Evolutionary conservation across 2,113 vertebrate genomes (phyloP).

Genomic region (Triplophysa rosa): DNA sequence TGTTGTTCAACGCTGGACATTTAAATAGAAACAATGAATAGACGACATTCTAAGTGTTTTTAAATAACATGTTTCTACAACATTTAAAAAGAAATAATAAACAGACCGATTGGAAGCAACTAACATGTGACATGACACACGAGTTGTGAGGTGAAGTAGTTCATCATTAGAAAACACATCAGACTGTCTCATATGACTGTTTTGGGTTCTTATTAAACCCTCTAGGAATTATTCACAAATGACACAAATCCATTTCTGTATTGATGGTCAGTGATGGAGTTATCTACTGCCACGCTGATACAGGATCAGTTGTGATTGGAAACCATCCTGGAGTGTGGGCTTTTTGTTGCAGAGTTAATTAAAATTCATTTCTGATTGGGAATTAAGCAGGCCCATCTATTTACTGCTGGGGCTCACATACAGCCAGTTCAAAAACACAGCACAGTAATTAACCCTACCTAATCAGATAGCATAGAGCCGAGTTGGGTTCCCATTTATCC

Average conservation of each 20-base stretch:
- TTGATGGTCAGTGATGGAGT: conserved; percentile 47
- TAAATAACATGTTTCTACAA: no score
- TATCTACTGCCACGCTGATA: conserved; percentile 36
- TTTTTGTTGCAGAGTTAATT: conserved; percentile 74
- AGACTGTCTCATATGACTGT: conserved; percentile 41
- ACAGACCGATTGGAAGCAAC: no score
- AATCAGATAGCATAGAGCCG: conserved; percentile 76
- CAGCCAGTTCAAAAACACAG: conserved; percentile 77
- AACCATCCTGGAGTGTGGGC: conserved; percentile 66
- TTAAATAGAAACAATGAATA: conserved; percentile 59
- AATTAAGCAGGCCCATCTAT: conserved; percentile 77
- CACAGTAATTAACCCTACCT: conserved; percentile 81
- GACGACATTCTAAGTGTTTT: conserved; percentile 27
- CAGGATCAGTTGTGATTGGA: conserved; percentile 65
- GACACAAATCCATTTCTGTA: conserved; percentile 50
- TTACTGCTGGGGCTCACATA: conserved; percentile 74
- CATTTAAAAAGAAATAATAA: no score
- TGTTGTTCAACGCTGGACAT: conserved; percentile 61
- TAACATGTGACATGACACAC: conserved; percentile 6
- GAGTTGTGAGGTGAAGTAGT: conserved; percentile 11
- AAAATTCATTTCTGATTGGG: conserved; percentile 77
- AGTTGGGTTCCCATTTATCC: conserved; percentile 75
- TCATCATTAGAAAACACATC: conserved; percentile 47
- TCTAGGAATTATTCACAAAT: conserved; percentile 54
- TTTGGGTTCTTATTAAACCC: conserved; percentile 43